Evolutionary conservation across 2,113 vertebrate species (phyloP).

Genomic region (human (Homo sapiens)): DNA sequence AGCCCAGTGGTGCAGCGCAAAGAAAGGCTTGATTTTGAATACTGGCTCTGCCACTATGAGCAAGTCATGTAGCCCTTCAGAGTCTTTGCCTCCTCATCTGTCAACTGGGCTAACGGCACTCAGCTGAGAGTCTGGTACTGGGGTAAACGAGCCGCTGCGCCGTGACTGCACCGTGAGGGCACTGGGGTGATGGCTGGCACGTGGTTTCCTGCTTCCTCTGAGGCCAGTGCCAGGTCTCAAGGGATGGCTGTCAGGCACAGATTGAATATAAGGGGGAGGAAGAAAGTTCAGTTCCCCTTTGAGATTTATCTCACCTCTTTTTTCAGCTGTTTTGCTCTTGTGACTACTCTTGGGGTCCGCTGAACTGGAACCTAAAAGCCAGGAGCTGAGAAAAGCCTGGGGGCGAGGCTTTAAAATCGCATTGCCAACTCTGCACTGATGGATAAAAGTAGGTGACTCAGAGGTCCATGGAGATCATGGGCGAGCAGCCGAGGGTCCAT

Average conservation of each 20-base stretch:
- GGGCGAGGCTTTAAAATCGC: neutral
- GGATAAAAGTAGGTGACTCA: neutral
- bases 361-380: neutral
- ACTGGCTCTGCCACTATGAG: neutral
- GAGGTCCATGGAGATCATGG: too few relatives aligned
- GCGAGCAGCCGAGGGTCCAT: too few relatives aligned
- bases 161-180: fast-evolving
- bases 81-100: neutral
- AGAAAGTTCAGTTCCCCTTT: too few relatives aligned
- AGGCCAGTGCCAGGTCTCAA: neutral
- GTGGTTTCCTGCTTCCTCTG: neutral
- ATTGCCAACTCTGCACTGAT: neutral
- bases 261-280: neutral
- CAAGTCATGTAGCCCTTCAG: fast-evolving
- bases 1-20: fast-evolving
- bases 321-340: neutral
- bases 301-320: neutral
- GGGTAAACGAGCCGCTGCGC: neutral
- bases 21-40: neutral
- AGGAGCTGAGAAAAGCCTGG: neutral
- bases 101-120: neutral
- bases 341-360: too few relatives aligned
- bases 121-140: neutral
- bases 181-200: fast-evolving
- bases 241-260: fast-evolving